These are phyloP conservation scores for Drosophila robusta DNA, from an alignment of 2,888 invertebrate genomes.

Conservation along the genomic window DNA sequence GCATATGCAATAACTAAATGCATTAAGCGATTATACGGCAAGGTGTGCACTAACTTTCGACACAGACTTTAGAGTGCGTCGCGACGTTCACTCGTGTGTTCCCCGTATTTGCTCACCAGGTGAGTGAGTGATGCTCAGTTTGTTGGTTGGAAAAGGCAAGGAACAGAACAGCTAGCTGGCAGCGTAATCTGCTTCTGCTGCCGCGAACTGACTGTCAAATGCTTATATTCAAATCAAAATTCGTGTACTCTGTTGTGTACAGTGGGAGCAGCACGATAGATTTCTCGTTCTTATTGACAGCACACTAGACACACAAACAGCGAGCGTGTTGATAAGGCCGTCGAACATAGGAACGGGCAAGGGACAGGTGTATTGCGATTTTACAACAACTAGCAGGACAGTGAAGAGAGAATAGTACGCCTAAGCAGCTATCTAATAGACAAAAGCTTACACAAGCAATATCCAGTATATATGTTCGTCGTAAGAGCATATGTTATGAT, in stretches of 20 bases:
- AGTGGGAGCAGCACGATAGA: slow-evolving; percentile 51
- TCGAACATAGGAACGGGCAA: slow-evolving; percentile 6
- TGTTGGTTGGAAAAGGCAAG: slow-evolving; percentile 66
- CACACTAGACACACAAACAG: slow-evolving; percentile 30
- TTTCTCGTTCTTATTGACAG: slow-evolving; percentile 45
- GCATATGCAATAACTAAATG: not conserved
- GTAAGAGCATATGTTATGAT: not conserved
- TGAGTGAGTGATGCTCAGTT: slow-evolving; percentile 76
- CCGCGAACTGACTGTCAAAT: slow-evolving; percentile 63
- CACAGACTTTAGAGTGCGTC: slow-evolving; percentile 40
- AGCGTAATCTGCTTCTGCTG: slow-evolving; percentile 58
- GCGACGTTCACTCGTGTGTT: slow-evolving; percentile 59
- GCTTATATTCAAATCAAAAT: slow-evolving; percentile 73
- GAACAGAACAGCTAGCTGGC: slow-evolving; percentile 55
- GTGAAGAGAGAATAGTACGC: slow-evolving; percentile 15
- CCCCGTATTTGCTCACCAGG: slow-evolving; percentile 69
- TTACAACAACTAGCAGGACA: slow-evolving; percentile 30
- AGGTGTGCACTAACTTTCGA: slow-evolving; percentile 51
- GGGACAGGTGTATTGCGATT: slow-evolving; percentile 56
- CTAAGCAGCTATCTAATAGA: slow-evolving; percentile 7
- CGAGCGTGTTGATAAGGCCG: slow-evolving; percentile 53
- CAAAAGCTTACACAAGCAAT: slow-evolving; percentile 16
- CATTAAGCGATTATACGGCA: not conserved
- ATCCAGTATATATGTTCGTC: not conserved
- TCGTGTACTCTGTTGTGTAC: slow-evolving; percentile 53